Base-by-base conservation (phyloP, 2,888 invertebrate genomes). In the Julus scandinavius region DNA sequence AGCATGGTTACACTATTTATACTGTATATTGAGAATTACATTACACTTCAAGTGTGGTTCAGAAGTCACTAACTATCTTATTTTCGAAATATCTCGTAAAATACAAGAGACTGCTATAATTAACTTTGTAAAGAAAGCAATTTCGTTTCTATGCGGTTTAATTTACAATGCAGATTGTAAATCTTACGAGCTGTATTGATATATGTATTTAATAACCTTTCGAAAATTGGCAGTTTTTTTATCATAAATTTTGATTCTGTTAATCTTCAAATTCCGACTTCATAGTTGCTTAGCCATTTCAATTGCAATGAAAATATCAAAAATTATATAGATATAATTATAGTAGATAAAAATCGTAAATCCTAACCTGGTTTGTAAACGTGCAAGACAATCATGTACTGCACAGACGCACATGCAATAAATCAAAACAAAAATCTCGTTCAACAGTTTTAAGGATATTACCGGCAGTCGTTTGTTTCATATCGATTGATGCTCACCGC, bases 401-500 rank as follows among this genome's bases (percentile, higher is more conserved):
- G 45, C 7, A 45, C 7, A 72, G 72, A 72, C 72, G 29, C 72
- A 63, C n/a, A 11, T 6, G 4, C 72, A 20, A 29, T 72, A 72
- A 72, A 72, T 72, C 72, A 72, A 72, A 72, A n/a, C n/a, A 1
- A n/a, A 63, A 63, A n/a, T 63, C 63, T 63, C 63, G 63, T 63
- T 63, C n/a, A 63, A 63, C 63, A 63, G 63, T 63, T 63, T 63
- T 63, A 63, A 63, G 63, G 63, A 17, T 63, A 72, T 72, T n/a
- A 29, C 72, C 20, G 72, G 29, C 72, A 72, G 72, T 20, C 72
- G 29, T 72, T 72, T 29, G n/a, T 72, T 72, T 72, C n/a, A 72
- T 72, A 72, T 72, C 11, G 72, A 72, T 72, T 29, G 72, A 29
- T 72, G 29, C 72, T 72, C 72, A 72, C 72, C 72, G 29, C 20